These are phyloP conservation scores for Smutsia temminckii DNA, from an alignment of 2,797 vertebrate genomes.

Conservation along the genomic window DNA sequence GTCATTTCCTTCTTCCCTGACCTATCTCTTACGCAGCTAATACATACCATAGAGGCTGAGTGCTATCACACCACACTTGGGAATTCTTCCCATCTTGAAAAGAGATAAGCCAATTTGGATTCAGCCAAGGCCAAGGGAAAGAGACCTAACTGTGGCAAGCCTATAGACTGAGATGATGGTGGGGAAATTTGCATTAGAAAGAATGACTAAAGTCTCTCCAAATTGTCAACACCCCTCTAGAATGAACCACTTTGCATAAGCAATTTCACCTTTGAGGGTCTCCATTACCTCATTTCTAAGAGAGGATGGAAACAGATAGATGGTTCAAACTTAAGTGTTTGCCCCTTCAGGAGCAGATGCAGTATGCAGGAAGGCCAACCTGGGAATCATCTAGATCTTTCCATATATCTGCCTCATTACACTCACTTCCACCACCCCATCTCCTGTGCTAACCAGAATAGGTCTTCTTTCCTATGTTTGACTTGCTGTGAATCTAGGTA, in stretches of 20 bases:
- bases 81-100: background rate
- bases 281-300: background rate
- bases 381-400: background rate
- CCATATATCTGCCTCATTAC: background rate
- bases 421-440: background rate
- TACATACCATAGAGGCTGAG: too few relatives aligned
- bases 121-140: background rate
- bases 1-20: background rate
- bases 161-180: background rate
- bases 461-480: background rate
- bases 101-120: background rate
- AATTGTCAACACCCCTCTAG: background rate
- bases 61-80: too few relatives aligned
- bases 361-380: background rate
- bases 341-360: background rate
- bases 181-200: background rate
- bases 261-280: background rate
- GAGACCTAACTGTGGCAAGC: background rate
- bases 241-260: background rate
- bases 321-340: background rate
- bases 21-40: background rate
- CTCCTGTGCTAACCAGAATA: background rate
- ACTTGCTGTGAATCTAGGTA: background rate
- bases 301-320: background rate
- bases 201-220: background rate